These are phyloP conservation scores for Trididemnum miniatum DNA, from an alignment of 23 tunicate genomes.

Conservation along the genomic window DNA sequence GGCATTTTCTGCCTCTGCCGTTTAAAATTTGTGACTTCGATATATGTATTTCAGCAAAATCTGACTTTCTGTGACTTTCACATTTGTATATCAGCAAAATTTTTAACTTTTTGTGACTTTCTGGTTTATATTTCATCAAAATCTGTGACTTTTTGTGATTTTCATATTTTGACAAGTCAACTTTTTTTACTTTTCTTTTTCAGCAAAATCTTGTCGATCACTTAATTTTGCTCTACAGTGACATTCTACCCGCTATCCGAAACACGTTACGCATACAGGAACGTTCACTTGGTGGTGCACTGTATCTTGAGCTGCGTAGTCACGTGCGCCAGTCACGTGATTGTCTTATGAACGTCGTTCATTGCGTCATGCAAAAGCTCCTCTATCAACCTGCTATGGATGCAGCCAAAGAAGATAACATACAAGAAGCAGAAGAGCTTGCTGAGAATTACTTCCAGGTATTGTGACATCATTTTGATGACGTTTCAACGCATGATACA, in stretches of 20 bases:
- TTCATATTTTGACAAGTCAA: background rate
- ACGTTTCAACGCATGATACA: too few species aligned
- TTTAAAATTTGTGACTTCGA: too few species aligned
- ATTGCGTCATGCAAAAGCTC: constrained; percentile 31
- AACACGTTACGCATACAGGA: background rate
- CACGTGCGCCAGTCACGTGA: constrained; percentile 45
- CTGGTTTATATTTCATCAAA: background rate
- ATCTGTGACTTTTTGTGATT: background rate
- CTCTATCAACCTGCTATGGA: constrained; percentile 40
- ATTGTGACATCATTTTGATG: too few species aligned
- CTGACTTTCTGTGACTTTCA: too few species aligned
- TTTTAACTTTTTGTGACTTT: background rate
- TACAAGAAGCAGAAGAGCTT: background rate
- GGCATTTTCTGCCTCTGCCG: too few species aligned
- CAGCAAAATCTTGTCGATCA: constrained; percentile 31
- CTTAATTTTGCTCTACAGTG: constrained; percentile 30
- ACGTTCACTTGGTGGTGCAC: background rate
- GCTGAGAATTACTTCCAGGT: constrained; percentile 63
- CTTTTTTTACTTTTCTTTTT: background rate
- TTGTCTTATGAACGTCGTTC: constrained; percentile 18
- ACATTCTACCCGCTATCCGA: constrained; percentile 14
- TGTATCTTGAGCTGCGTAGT: constrained; percentile 25
- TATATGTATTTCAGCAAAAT: too few species aligned
- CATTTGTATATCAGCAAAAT: too few species aligned
- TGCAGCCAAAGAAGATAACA: constrained; percentile 11